Conservation (phyloP, 2,888 invertebrate genomes). For the Latheticus oryzae region DNA sequence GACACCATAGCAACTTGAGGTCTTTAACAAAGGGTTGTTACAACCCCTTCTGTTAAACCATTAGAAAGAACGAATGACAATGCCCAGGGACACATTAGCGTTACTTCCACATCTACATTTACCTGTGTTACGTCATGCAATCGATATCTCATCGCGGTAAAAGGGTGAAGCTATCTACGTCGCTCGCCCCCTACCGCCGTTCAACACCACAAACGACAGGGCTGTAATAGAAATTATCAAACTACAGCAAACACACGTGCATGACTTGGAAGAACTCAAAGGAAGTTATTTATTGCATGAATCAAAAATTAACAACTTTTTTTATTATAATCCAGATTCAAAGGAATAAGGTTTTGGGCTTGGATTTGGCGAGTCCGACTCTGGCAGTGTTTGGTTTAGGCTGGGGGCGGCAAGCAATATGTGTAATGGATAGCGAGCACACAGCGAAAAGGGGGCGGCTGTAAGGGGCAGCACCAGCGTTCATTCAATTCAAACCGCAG, state of each 20-base stretch:
- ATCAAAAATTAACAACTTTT: too few species aligned
- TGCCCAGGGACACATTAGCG: constrained; percentile 57
- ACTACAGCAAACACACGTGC: constrained; percentile 6
- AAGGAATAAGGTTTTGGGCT: too few species aligned
- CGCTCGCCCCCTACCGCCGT: constrained; percentile 37
- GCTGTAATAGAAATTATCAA: constrained; percentile 33
- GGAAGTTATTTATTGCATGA: too few species aligned
- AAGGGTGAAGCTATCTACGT: constrained; percentile 55
- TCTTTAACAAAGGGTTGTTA: constrained; percentile 8
- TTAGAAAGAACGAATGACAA: constrained; percentile 51
- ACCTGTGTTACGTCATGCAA: constrained; percentile 60
- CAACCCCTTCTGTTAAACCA: constrained; percentile 33
- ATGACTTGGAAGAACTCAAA: too few species aligned
- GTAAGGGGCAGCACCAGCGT: constrained; percentile 54
- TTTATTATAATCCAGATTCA: too few species aligned
- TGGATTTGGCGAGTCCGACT: constrained; percentile 48
- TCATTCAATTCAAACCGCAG: constrained; percentile 45
- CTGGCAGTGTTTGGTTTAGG: constrained; percentile 52
- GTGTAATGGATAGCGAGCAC: constrained; percentile 68
- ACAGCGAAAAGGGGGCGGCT: constrained; percentile 57
- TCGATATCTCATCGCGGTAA: constrained; percentile 64
- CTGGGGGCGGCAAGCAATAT: constrained; percentile 66
- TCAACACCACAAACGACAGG: constrained; percentile 36
- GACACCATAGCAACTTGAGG: too few species aligned
- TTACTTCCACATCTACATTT: constrained; percentile 41